Percentiles rank a stretch among this genome's conserved stretches.
Evolutionary conservation across 2,113 vertebrate genomes (phyloP).

Genomic region (Heptranchias perlo): DNA sequence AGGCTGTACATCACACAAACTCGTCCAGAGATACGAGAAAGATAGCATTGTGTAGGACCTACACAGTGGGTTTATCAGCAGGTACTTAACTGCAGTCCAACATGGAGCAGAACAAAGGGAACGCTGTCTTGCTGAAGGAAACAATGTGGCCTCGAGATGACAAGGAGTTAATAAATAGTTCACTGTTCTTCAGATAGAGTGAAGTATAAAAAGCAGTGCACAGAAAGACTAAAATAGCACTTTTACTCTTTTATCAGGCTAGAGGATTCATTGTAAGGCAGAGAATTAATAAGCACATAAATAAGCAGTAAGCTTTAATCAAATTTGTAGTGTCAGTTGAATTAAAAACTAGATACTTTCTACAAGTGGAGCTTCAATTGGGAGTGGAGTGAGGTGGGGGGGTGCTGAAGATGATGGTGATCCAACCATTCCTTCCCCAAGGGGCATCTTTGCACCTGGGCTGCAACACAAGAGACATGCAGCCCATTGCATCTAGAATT

Average conservation of each 20-base stretch:
- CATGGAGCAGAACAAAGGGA: background rate
- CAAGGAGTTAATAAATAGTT: background rate
- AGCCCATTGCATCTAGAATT: background rate
- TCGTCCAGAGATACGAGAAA: background rate
- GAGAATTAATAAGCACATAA: background rate
- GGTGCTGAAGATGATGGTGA: background rate
- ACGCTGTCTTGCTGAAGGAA: background rate
- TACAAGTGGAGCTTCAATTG: background rate
- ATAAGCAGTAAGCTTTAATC: background rate
- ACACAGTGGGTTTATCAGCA: background rate
- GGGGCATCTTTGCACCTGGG: background rate
- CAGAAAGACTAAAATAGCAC: background rate
- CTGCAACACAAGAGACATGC: background rate
- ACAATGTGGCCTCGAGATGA: background rate
- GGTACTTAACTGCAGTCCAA: background rate
- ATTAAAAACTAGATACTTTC: background rate
- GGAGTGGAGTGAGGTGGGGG: background rate
- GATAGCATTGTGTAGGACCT: background rate
- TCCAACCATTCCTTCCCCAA: background rate
- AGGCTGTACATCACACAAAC: background rate
- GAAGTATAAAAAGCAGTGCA: background rate
- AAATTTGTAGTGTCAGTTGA: background rate
- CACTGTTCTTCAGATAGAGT: conserved; percentile 24
- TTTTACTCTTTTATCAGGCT: background rate
- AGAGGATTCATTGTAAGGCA: background rate